Base-by-base conservation (phyloP, 1,140 invertebrate species). In the Aphis gossypii region DNA sequence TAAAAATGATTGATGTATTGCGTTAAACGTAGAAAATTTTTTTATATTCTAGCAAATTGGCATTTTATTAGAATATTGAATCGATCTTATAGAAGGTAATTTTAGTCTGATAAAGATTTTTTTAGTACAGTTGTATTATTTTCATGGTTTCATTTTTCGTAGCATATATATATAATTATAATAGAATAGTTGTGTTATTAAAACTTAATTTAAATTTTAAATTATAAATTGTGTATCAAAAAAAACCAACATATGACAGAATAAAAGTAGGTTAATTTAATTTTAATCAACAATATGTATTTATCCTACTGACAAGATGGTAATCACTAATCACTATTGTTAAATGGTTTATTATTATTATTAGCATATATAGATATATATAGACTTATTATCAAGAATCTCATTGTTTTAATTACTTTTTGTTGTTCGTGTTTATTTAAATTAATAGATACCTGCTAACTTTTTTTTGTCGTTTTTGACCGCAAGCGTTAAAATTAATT, bases 281-380 rank as follows among this genome's bases (percentile, higher is more conserved):
- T 88, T n/a, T 4, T 35, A 35, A 88, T 89, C 23, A 54, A 38
- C 88, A 38, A 25, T 89, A 48, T 41, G 41, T 56, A 41, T 23
- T 89, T 89, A 89, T 54, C 1, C 48, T 51, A 54, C 8, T 30
- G 38, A 14, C 6, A 38, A 0, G 20, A 35, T 38, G 9, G 51
- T 89, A 56, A 54, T 89, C 48, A 25, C 8, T 89, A 89, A 56
- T 89, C 48, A 25, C 20, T 89, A 89, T 89, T 89, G 21, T 89
- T 89, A 25, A 46, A 46, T 86, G 1, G 23, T 86, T 89, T 89
- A 21, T 51, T n/a, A 25, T 89, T 38, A 23, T 89, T 56, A 56
- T 89, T 89, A 23, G 35, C 48, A 23, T 56, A 89, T 35, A 41
- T 35, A 88, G 35, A 30, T 84, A 86, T 46, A 25, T 56, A 89